These are phyloP conservation scores for Apomyelois bistriatella DNA, from an alignment of 2,888 invertebrate genomes.

Conservation along the genomic window DNA sequence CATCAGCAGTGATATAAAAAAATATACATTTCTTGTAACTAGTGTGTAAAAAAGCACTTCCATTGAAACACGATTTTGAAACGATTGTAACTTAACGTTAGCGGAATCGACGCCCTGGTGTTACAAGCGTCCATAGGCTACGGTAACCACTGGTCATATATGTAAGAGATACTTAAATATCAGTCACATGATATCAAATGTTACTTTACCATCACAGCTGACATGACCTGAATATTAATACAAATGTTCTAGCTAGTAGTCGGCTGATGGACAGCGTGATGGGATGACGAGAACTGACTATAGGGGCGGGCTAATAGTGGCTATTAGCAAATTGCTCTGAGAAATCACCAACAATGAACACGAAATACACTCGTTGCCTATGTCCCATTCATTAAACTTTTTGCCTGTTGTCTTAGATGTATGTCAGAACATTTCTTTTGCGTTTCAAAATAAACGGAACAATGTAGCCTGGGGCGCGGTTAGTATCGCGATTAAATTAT, in stretches of 20 bases:
- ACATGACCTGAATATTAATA: too few species aligned
- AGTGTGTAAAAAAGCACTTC: too few species aligned
- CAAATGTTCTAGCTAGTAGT: constrained; percentile 36
- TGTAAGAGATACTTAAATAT: too few species aligned
- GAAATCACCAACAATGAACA: constrained; percentile 75
- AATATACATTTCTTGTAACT: too few species aligned
- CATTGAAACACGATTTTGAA: too few species aligned
- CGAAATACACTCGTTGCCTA: constrained; percentile 63
- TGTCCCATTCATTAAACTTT: constrained; percentile 67
- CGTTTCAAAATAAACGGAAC: constrained; percentile 52
- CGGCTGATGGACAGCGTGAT: constrained; percentile 50
- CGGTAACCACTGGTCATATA: too few species aligned
- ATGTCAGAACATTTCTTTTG: constrained; percentile 53
- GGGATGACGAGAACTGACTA: constrained; percentile 38
- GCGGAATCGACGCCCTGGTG: too few species aligned
- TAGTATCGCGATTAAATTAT: constrained; percentile 67
- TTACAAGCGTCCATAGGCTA: too few species aligned
- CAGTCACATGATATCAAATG: too few species aligned
- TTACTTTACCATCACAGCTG: too few species aligned
- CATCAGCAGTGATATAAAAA: too few species aligned
- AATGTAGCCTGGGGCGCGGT: constrained; percentile 50
- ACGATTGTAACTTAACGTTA: too few species aligned
- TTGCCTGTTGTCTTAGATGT: constrained; percentile 64
- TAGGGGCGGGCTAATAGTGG: constrained; percentile 62
- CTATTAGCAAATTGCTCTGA: constrained; percentile 71